Conservation (phyloP, 1,140 invertebrate genomes). For the Bombus terrestris region DNA sequence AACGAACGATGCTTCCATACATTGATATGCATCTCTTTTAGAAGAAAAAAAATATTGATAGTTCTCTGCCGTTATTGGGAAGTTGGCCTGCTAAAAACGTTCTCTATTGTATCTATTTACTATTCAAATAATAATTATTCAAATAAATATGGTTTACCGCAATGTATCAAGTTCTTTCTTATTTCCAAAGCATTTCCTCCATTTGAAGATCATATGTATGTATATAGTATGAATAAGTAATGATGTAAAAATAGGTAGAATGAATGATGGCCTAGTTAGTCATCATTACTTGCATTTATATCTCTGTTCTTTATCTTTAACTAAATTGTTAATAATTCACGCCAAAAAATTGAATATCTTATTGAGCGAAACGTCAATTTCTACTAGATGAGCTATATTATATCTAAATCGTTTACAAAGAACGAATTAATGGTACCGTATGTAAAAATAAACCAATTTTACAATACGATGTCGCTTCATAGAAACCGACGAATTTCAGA, state of each 20-base stretch:
- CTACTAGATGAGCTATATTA: neutral
- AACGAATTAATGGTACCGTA: no score
- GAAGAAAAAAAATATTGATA: conserved; percentile 50
- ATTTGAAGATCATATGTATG: neutral
- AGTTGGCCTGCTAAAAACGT: conserved; percentile 74
- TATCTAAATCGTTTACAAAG: neutral
- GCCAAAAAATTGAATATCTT: no score
- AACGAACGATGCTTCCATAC: conserved; percentile 30
- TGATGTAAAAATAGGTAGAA: neutral
- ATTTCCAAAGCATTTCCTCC: neutral
- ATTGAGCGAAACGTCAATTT: no score
- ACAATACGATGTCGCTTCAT: neutral
- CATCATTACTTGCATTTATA: neutral
- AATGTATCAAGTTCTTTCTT: conserved; percentile 10
- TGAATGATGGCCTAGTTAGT: neutral
- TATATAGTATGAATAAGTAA: neutral
- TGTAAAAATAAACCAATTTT: neutral
- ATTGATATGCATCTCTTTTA: conserved; percentile 52
- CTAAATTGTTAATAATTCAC: no score
- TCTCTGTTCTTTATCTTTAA: no score
- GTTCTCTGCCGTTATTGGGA: conserved; percentile 58
- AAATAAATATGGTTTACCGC: conserved; percentile 78
- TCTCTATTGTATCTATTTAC: conserved; percentile 78
- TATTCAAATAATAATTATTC: conserved; percentile 75
- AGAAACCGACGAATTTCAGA: neutral